Percentiles rank a stretch among this genome's conserved stretches.
phyloP scores from a whole-genome alignment of 2,888 invertebrate genomes.

The Trypoxylon attenuatum region DNA sequence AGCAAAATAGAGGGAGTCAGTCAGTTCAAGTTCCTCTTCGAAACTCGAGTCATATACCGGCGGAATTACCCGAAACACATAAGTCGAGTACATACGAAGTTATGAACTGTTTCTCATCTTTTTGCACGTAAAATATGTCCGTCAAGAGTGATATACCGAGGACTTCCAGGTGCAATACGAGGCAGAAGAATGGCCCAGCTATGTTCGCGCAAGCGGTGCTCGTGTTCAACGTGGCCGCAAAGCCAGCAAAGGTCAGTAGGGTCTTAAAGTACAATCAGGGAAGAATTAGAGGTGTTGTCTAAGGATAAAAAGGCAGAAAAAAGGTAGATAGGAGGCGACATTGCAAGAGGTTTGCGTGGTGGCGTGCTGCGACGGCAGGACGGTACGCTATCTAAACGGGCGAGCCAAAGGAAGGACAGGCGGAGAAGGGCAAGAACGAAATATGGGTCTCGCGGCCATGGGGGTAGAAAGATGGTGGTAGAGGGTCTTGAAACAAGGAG shows the following conservation, averaged over 20 bases:
- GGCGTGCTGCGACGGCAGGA: constrained; percentile 20
- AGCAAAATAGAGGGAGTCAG: no score
- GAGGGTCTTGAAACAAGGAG: constrained; percentile 33
- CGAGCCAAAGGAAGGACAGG: neutral
- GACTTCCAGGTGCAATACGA: no score
- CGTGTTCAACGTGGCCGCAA: neutral
- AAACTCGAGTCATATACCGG: no score
- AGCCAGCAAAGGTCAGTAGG: constrained; percentile 2
- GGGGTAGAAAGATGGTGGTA: constrained; percentile 51
- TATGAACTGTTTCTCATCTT: no score
- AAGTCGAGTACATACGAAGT: no score
- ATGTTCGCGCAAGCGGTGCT: neutral
- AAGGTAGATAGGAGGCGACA: neutral
- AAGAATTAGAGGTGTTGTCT: constrained; percentile 13
- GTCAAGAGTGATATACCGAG: constrained; percentile 39
- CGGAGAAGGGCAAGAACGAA: constrained; percentile 60
- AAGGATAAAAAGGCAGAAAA: constrained; percentile 29
- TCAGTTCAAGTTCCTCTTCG: no score
- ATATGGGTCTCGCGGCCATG: constrained; percentile 68
- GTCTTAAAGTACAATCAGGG: constrained; percentile 18
- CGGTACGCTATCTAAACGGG: neutral
- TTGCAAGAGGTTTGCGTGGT: constrained; percentile 1
- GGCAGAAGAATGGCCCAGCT: constrained; percentile 7
- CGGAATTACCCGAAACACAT: no score
- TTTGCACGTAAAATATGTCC: no score